Conservation (phyloP, 2,888 invertebrate species). For the Marronus borbonicus region DNA sequence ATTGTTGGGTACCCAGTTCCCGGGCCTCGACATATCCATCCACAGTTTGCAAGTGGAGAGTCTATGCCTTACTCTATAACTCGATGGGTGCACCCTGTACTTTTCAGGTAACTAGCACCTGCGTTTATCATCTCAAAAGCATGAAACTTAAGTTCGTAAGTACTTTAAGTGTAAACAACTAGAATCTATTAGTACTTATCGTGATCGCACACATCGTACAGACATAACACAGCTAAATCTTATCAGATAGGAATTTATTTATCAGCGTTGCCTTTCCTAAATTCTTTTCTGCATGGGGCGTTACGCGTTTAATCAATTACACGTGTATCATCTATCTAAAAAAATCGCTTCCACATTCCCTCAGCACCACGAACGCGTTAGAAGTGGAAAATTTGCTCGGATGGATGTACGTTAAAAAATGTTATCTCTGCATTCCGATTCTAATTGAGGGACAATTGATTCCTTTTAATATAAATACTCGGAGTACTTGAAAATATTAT, state of each 20-base stretch:
- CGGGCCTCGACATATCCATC: too few relatives aligned
- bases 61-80: too few relatives aligned
- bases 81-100: too few relatives aligned
- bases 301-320: constrained; percentile 1
- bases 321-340: background rate
- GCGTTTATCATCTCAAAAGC: too few relatives aligned
- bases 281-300: constrained; percentile 2
- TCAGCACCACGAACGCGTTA: background rate
- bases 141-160: background rate
- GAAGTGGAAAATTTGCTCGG: background rate
- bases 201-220: background rate
- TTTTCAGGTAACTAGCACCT: too few relatives aligned
- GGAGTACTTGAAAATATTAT: constrained; percentile 36
- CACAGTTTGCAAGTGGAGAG: too few relatives aligned
- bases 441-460: constrained; percentile 41
- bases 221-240: constrained; percentile 5
- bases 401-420: constrained; percentile 20
- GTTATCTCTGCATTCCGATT: constrained; percentile 40
- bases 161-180: background rate
- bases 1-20: too few relatives aligned
- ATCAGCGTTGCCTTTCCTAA: constrained; percentile 9
- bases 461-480: constrained; percentile 40
- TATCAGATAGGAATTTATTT: constrained; percentile 32
- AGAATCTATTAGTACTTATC: constrained; percentile 19
- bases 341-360: constrained; percentile 4